phyloP scores from a whole-genome alignment of 1,140 invertebrate species.

The Parasteatoda tepidariorum region DNA sequence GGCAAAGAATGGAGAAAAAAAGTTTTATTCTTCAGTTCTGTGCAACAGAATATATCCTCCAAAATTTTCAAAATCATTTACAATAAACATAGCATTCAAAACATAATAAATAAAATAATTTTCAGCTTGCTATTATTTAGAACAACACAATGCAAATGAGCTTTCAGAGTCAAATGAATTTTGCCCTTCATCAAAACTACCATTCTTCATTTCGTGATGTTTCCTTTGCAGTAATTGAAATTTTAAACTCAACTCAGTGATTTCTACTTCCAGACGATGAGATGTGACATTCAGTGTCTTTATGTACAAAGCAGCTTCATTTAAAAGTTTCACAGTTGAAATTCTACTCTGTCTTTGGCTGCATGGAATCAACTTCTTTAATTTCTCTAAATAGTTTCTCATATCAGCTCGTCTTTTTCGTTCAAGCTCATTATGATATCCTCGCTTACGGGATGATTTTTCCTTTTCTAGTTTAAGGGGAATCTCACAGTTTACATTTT shows the following conservation, averaged over 20 bases:
- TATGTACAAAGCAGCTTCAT: conserved; percentile 25
- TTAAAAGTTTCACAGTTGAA: conserved; percentile 45
- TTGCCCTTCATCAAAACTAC: too few species aligned
- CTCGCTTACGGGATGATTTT: conserved; percentile 4
- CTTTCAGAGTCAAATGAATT: too few species aligned
- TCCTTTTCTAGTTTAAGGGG: conserved; percentile 3
- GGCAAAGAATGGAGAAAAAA: too few species aligned
- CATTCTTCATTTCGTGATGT: too few species aligned
- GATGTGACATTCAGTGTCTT: conserved; percentile 5
- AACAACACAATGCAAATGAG: too few species aligned
- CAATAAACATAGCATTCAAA: too few species aligned
- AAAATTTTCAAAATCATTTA: too few species aligned
- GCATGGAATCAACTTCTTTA: conserved; percentile 1
- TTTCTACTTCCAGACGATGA: not conserved
- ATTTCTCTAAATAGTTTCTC: conserved; percentile 17
- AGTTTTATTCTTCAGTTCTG: too few species aligned
- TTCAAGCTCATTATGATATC: conserved; percentile 45
- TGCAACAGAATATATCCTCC: too few species aligned
- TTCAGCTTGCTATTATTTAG: too few species aligned
- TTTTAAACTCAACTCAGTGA: not conserved
- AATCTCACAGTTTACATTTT: not conserved
- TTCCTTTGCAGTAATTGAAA: not conserved
- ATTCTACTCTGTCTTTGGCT: not conserved
- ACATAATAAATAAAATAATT: too few species aligned
- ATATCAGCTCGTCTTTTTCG: conserved; percentile 35